Percentiles rank a stretch among this genome's conserved stretches.
Conservation (phyloP, 2,113 vertebrate genomes). For the Garra rufa region DNA sequence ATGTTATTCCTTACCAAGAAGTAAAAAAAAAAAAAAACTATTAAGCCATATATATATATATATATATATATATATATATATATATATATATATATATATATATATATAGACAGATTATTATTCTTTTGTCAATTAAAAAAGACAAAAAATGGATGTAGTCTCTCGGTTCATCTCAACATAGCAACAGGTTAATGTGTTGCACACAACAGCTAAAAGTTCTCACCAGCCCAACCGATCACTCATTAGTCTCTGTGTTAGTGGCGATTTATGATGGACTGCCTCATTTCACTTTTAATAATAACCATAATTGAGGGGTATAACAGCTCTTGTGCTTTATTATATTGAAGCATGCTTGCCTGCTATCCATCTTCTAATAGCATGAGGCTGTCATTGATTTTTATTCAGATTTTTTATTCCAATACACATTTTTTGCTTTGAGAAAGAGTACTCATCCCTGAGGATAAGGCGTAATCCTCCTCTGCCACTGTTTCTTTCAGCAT, state of each 20-base stretch:
- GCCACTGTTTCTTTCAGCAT: not conserved
- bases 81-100: too few species aligned
- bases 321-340: slow-evolving; percentile 58
- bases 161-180: not conserved
- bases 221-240: slow-evolving; percentile 29
- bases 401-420: slow-evolving; percentile 8
- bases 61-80: too few species aligned
- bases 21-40: too few species aligned
- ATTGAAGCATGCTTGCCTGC: slow-evolving; percentile 40
- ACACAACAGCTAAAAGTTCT: not conserved
- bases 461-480: not conserved
- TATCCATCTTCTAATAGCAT: slow-evolving; percentile 60
- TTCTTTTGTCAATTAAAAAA: not conserved
- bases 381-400: slow-evolving; percentile 51
- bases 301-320: slow-evolving; percentile 62
- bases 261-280: slow-evolving; percentile 62
- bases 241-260: slow-evolving; percentile 51
- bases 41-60: too few species aligned
- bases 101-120: not conserved
- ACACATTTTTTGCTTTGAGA: not conserved
- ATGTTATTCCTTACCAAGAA: not conserved
- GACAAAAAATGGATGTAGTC: not conserved
- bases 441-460: slow-evolving; percentile 4
- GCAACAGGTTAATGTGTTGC: not conserved
- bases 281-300: slow-evolving; percentile 67